Percentiles rank a stretch among this genome's conserved stretches.
Conservation (phyloP, 1,140 invertebrate species). For the Drosophila virilis region DNA sequence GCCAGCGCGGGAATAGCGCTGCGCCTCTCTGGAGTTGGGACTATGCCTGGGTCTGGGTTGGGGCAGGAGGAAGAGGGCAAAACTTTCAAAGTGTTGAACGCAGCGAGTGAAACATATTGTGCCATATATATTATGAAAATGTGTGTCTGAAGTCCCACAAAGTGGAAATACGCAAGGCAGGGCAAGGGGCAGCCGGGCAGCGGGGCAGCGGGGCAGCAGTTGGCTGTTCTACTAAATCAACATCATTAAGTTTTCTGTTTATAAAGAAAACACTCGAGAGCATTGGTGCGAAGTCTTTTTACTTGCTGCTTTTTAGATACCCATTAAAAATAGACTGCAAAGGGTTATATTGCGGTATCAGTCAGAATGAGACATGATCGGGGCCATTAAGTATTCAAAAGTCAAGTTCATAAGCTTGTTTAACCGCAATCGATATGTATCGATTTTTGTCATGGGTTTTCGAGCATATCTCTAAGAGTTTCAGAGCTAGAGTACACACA, state of each 20-base stretch:
- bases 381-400: too few relatives aligned
- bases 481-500: too few relatives aligned
- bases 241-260: constrained; percentile 82
- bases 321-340: background rate
- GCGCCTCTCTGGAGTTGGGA: constrained; percentile 12
- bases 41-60: background rate
- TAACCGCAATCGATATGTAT: too few relatives aligned
- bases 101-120: constrained; percentile 63
- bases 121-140: constrained; percentile 69
- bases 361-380: background rate
- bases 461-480: too few relatives aligned
- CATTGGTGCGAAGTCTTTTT: constrained; percentile 61
- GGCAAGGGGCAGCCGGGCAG: constrained; percentile 1
- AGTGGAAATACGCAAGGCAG: constrained; percentile 3
- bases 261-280: constrained; percentile 80
- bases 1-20: constrained; percentile 13
- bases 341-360: background rate
- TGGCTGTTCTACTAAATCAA: constrained; percentile 77
- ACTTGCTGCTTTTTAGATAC: constrained; percentile 2
- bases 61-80: constrained; percentile 13
- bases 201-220: constrained; percentile 21
- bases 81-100: constrained; percentile 70
- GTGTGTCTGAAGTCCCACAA: constrained; percentile 42
- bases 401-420: too few relatives aligned
- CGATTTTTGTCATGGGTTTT: too few relatives aligned